Evolutionary conservation across 2,113 vertebrate species (phyloP), one percentile per base, ranked within the genome.

Genomic region (Cynopterus brachyotis): DNA sequence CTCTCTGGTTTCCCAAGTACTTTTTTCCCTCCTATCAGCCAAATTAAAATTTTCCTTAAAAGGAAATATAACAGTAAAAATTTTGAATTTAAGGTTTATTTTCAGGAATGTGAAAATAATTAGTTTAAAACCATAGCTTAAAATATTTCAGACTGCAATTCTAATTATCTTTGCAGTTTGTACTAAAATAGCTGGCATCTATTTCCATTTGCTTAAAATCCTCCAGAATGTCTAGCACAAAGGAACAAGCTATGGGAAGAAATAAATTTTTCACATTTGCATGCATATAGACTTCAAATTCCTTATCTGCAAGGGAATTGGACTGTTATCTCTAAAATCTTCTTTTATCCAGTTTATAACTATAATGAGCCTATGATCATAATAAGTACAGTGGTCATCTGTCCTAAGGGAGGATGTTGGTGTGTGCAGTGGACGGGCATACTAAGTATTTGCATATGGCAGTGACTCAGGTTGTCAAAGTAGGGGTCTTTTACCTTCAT

Each of bases 31-130:
- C 83, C 28, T 55, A 20, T 66, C 12, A 62, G 57, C 13, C 50
- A 42, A 75, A 85, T 94, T 62, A 75, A 89, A 80, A 60, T 87
- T 84, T 79, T 60, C 55, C 66, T 78, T 57, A 89, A 64, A 82
- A 93, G n/a, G 67, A 86, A 86, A 82, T 94, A 45, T 55, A 86
- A 28, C 32, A 17, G 79, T 76, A 94, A 89, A 91, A 50, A 57
- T 66, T 26, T 87, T 90, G 82, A 69, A 70, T 81, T 50, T 76
- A 82, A 64, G 37, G 1, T 3, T 35, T 64, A 89, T 24, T 57
- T 37, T 57, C 32, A 62, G 53, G 26, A 79, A 76, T 30, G 83
- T 90, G 47, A 32, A 86, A 86, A 90, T 85, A 82, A 87, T 9
- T 40, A 40, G 28, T 72, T 81, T 59, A 92, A 45, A 92, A 66